Base-by-base conservation (phyloP, 2,113 vertebrate species). In the Ellobius talpinus region DNA sequence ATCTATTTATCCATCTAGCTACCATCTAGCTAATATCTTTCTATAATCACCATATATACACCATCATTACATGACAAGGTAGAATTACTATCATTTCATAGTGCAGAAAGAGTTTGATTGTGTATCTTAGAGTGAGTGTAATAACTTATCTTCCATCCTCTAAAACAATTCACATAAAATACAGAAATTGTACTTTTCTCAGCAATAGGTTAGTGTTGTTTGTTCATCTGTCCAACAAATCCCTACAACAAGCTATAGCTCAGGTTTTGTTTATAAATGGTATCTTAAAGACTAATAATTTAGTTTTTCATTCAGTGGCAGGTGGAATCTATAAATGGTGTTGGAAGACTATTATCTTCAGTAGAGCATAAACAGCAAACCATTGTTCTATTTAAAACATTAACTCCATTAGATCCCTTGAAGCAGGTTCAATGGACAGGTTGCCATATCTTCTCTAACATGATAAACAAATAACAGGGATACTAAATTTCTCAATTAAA, bases 61-160 rank as follows among this genome's bases (percentile, higher is more conserved):
- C 14, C 3, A 16, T 45, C 3, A 26, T n/a, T 24, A 52, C 42
- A 39, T 85, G 78, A 31, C 24, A 85, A 29, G 33, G 3, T 52
- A n/a, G 9, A 8, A 78, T 17, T 6, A 55, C 7, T 3, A 10
- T 86, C 3, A 76, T 45, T 68, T 63, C 17, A 76, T 26, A 79
- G 81, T 17, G 61, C 10, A 90, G 70, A 89, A 95, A 47, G 1
- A 96, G 6, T 2, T 21, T 33, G 24, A 2, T 8, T 93, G 58
- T 42, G n/a, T 47, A 9, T 3, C 47, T 47, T 61, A 7, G 0
- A 11, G 24, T 45, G 1, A 50, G 17, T 31, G 0, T 55, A 13
- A 29, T 68, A 31, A 7, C 61, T 45, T 85, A 65, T 31, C 52
- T 70, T 65, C 68, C 12, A 1, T 26, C 36, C 84, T 39, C 85